Base-by-base conservation (phyloP, 1,140 invertebrate species). In the Portunus trituberculatus region DNA sequence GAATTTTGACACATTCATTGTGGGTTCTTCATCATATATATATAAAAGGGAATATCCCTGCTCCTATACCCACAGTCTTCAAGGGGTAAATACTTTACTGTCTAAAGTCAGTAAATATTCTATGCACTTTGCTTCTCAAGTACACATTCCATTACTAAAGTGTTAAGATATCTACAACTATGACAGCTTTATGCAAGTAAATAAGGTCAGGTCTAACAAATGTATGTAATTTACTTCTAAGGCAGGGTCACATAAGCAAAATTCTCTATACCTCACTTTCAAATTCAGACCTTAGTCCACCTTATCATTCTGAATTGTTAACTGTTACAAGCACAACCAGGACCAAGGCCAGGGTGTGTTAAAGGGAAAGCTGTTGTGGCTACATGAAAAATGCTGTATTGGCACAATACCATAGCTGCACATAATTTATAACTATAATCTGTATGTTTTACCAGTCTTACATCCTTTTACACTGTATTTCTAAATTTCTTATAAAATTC, bases 1-100 rank as follows among this genome's bases (percentile, higher is more conserved):
- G 88, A 95, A 95, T 95, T 82, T 87, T 89, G 93, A 67, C 39
- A 48, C 39, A 76, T 94, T 94, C 93, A 94, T 88, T 45, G 87
- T 88, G 45, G 87, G 90, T 52, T n/a, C 20, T 67, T 46, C 48
- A 82, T 32, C 67, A 90, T 32, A 90, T 59, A 89, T 87, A 92
- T 14, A 89, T 89, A 39, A 2, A 20, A 32, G 46, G 32, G 89
- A 14, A 76, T 20, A 76, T 76, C 67, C 67, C 25, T 76, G 67
- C 67, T 76, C 67, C 67, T 76, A 76, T 20, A 76, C 67, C 67
- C 67, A 20, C 67, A n/a, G 67, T 20, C 25, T 20, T 76, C 20
- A 20, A 76, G 16, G 25, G 25, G 67, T 76, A 76, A 86, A 45
- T 28, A 88, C 45, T 46, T 31, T 32, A 20, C 86, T 86, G 84